phyloP scores from a whole-genome alignment of 2,797 vertebrate genomes.

The Melanotaenia pygmaea region DNA sequence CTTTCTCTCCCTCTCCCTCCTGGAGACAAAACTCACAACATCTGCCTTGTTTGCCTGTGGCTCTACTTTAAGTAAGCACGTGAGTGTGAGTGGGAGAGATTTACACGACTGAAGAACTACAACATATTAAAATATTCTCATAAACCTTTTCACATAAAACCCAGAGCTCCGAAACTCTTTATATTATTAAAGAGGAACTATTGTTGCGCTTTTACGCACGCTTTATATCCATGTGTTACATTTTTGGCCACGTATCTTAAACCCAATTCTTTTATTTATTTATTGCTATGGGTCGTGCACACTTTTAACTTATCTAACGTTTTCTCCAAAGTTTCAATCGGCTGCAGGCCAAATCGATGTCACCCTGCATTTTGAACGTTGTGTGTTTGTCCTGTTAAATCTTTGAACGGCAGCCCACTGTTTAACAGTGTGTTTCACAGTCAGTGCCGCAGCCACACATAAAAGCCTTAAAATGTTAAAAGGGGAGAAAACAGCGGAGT shows the following conservation, averaged over 20 bases:
- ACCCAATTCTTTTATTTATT: neutral
- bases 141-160: neutral
- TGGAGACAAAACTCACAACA: constrained; percentile 37
- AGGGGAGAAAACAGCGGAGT: constrained; percentile 12
- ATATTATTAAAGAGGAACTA: too few species aligned
- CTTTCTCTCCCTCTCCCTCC: constrained; percentile 45
- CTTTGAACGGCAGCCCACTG: constrained; percentile 54
- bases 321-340: constrained; percentile 46
- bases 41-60: constrained; percentile 70
- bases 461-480: constrained; percentile 42
- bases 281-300: neutral
- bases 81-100: constrained; percentile 13
- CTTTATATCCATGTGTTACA: neutral
- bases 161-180: neutral
- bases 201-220: neutral
- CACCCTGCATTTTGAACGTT: constrained; percentile 51
- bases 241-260: constrained; percentile 3
- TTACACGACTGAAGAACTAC: constrained; percentile 6
- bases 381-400: constrained; percentile 67
- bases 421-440: constrained; percentile 47
- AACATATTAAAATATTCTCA: neutral
- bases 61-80: constrained; percentile 55
- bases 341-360: constrained; percentile 63
- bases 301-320: constrained; percentile 49
- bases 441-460: constrained; percentile 27